Conservation (phyloP, 2,113 vertebrate species). For the Pagrus major region DNA sequence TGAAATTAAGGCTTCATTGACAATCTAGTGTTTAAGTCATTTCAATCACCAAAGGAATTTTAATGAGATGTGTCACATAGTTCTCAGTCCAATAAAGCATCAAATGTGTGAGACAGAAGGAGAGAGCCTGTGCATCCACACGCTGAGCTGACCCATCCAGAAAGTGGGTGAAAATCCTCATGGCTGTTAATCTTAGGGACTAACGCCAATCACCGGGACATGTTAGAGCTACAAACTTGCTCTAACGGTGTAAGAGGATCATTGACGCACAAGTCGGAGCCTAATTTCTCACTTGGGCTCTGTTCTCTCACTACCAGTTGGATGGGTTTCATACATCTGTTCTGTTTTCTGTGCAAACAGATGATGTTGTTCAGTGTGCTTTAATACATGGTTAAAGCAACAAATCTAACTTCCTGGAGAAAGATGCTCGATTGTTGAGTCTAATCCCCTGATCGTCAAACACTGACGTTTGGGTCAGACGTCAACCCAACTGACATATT, state of each 20-base stretch:
- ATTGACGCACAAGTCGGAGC: slow-evolving; percentile 29
- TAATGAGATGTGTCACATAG: slow-evolving; percentile 69
- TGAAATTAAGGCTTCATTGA: slow-evolving; percentile 60
- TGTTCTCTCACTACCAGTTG: slow-evolving; percentile 15
- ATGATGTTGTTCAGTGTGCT: slow-evolving; percentile 22
- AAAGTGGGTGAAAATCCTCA: slow-evolving; percentile 52
- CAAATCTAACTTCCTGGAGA: no score
- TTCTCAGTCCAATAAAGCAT: slow-evolving; percentile 65
- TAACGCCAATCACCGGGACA: slow-evolving; percentile 47
- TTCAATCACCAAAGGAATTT: slow-evolving; percentile 69
- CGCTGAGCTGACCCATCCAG: slow-evolving; percentile 23
- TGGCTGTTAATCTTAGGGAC: slow-evolving; percentile 45
- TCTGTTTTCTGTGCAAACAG: slow-evolving; percentile 23
- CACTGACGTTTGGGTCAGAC: no score
- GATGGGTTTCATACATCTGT: slow-evolving; percentile 42
- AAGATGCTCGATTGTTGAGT: no score
- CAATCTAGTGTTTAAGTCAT: slow-evolving; percentile 65
- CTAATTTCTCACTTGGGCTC: slow-evolving; percentile 35
- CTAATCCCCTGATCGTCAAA: no score
- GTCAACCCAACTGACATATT: no score
- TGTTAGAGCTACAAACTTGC: slow-evolving; percentile 24
- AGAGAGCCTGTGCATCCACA: slow-evolving; percentile 8
- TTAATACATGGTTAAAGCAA: slow-evolving; percentile 13
- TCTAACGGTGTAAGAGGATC: slow-evolving; percentile 38
- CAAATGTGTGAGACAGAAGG: slow-evolving; percentile 43